Evolutionary conservation across 2,888 invertebrate species (phyloP), one percentile per base, ranked within the genome.

Genomic region (Ariolimax columbianus): DNA sequence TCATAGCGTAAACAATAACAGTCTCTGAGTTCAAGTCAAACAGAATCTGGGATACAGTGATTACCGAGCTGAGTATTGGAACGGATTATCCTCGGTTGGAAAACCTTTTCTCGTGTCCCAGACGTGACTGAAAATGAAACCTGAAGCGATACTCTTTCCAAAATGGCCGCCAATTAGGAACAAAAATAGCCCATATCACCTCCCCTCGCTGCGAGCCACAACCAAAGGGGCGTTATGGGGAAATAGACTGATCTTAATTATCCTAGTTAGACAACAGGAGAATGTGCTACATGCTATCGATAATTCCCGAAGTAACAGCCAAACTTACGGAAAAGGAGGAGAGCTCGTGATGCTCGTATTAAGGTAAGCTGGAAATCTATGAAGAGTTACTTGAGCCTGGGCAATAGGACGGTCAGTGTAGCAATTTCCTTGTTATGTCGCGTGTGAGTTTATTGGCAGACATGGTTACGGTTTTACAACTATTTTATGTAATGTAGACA

Each of bases 151-250:
- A 70, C 1, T n/a, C 43, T 43, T 19, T 3, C 19, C 43, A 75
- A 75, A 47, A 75, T 75, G 43, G 75, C 30, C 30, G 75, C 43
- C 43, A 75, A 47, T 75, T 75, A 51, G 40, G 3, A 3, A 19
- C 2, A 55, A 23, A 55, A 17, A 3, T 55, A 11, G 55, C 17
- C n/a, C n/a, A n/a, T n/a, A n/a, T n/a, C n/a, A n/a, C n/a, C n/a
- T n/a, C n/a, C n/a, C n/a, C n/a, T n/a, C n/a, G n/a, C n/a, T n/a
- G 55, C 17, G 17, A 55, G 55, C 6, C 23, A 55, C 6, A 17
- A 17, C 55, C 19, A 55, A 6, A 14, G 55, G 55, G 55, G 55
- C 55, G 55, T 55, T 55, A 55, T 23, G 3, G 7, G 55, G 19
- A 2, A 2, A 17, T 55, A 55, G 55, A 23, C 23, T 55, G 19